A percentile compares a stretch with the other conserved stretches of the same genome.
phyloP scores from a whole-genome alignment of 2,888 invertebrate species.

The Yponomeuta sedellus region DNA sequence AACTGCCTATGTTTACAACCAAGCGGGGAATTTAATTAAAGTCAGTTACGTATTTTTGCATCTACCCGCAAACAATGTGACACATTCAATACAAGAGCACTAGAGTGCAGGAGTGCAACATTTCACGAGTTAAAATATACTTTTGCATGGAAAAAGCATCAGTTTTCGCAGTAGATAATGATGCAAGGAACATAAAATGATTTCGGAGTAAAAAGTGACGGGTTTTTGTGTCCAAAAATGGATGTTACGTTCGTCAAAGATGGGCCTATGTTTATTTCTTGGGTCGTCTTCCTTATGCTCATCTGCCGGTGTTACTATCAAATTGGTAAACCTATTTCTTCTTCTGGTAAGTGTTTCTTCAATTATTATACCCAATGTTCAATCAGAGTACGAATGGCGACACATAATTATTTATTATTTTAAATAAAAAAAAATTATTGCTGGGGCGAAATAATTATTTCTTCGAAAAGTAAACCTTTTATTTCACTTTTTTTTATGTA shows the following conservation, averaged over 20 bases:
- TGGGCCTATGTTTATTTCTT: constrained; percentile 60
- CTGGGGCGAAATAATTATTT: no score
- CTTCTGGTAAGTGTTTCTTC: constrained; percentile 36
- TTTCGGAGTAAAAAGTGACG: not conserved
- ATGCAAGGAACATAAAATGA: not conserved
- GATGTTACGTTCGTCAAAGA: constrained; percentile 56
- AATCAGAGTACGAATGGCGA: not conserved
- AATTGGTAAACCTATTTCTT: constrained; percentile 36
- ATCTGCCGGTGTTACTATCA: constrained; percentile 66
- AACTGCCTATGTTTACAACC: no score
- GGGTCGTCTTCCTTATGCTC: constrained; percentile 62
- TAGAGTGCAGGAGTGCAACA: not conserved
- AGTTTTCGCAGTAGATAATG: not conserved
- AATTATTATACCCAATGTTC: no score
- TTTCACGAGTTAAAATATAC: not conserved
- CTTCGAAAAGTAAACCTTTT: no score
- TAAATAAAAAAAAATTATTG: no score
- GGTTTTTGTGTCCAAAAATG: constrained; percentile 32
- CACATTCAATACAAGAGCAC: not conserved
- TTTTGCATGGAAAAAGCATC: not conserved
- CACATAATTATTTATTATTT: no score
- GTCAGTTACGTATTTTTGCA: not conserved
- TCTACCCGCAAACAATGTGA: not conserved
- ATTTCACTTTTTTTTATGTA: no score
- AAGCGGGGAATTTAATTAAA: no score